Base-by-base conservation (phyloP, 2,113 vertebrate genomes). In the Fulica atra region DNA sequence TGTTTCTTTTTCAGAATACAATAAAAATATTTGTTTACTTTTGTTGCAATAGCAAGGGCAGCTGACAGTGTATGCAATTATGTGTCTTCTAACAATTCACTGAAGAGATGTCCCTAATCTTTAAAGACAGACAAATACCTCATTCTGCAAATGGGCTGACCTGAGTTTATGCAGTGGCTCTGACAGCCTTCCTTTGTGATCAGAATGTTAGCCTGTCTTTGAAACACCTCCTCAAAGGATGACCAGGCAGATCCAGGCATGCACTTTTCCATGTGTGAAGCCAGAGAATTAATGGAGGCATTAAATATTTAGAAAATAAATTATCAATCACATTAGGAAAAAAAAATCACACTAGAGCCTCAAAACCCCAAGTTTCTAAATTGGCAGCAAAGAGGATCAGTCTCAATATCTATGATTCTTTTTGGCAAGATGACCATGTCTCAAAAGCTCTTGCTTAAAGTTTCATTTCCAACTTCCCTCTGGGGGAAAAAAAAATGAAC, bases 1-100 rank as follows among this genome's bases (percentile, higher is more conserved):
- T 86, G 53, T 78, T 93, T 92, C 56, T 88, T 83, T 92, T 94
- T 51, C 74, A 57, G 57, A 53, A 23, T 69, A 56, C 44, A 88
- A 56, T 83, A 42, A 71, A 93, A 94, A 86, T 72, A 92, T 50
- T 95, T 86, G 42, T 96, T 94, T 65, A 6, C 21, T 60, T 90
- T 89, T 74, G 56, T 79, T 93, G 57, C 57, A 92, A 51, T 81
- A 86, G 51, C 68, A 68, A 40, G 42, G 56, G 61, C 80, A 97
- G 82, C 82, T 93, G 88, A 26, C 61, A 86, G 8, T 78, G 48
- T 94, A 92, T 90, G 83, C 51, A 68, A 13, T 81, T 84, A 16
- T 0, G 4, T 57, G 24, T 86, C 69, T 94, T 88, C 64, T 81
- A 74, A 72, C 68, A 90, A 51, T 76, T 85, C 40, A 76, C 44